phyloP scores from a whole-genome alignment of 1,140 invertebrate species.

The Wasmannia auropunctata region DNA sequence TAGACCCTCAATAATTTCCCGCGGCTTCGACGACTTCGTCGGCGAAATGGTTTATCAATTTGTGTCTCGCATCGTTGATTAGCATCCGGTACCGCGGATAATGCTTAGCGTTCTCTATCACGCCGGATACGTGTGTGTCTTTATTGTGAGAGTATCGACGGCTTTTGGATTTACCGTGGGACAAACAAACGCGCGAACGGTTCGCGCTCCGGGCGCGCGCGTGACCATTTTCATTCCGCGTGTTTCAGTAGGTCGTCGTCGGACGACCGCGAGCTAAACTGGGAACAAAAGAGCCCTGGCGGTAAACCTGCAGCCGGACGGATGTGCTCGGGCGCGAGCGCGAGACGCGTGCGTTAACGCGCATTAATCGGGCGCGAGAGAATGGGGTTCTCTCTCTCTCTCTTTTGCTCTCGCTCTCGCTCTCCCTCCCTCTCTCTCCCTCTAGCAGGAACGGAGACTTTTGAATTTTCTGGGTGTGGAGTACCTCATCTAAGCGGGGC shows the following conservation, averaged over 20 bases:
- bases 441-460: no score
- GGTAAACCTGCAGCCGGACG: constrained; percentile 6
- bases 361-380: constrained; percentile 15
- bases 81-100: not conserved
- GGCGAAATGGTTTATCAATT: not conserved
- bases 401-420: no score
- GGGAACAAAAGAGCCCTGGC: constrained; percentile 34
- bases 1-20: not conserved
- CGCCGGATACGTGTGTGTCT: not conserved
- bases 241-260: constrained; percentile 22
- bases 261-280: constrained; percentile 25
- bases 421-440: no score
- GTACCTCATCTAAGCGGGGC: no score
- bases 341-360: constrained; percentile 14
- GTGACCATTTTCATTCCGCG: constrained; percentile 12
- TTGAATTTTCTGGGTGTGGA: no score
- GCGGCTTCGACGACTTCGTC: not conserved
- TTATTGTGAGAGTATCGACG: not conserved
- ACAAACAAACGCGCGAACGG: not conserved
- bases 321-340: not conserved
- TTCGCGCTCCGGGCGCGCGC: not conserved
- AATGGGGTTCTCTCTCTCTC: not conserved
- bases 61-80: not conserved
- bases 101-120: not conserved
- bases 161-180: not conserved